A percentile compares a stretch with the other conserved stretches of the same genome.
These are phyloP conservation scores for Anguilla marmorata DNA, from an alignment of 2,797 vertebrate species.

Conservation along the genomic window DNA sequence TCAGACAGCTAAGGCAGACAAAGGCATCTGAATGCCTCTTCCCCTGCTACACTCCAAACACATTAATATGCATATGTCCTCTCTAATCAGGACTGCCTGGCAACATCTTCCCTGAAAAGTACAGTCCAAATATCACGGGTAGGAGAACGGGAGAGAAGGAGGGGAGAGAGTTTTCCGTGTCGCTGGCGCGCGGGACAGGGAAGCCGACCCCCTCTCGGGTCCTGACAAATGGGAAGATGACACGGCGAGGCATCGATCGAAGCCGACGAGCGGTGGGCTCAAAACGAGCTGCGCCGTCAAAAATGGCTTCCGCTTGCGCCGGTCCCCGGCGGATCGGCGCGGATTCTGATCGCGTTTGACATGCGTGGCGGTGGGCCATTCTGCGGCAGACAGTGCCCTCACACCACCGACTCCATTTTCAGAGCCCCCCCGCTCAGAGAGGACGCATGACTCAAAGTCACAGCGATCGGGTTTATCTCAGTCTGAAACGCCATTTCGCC, in stretches of 20 bases:
- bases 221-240: background rate
- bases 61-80: background rate
- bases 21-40: background rate
- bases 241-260: background rate
- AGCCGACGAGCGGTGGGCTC: background rate
- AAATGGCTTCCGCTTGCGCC: background rate
- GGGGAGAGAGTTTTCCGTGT: background rate
- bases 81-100: background rate
- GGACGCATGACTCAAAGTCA: background rate
- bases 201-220: background rate
- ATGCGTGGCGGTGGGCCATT: background rate
- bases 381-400: background rate
- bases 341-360: background rate
- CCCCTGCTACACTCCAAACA: background rate
- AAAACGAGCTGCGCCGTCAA: background rate
- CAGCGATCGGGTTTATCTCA: background rate
- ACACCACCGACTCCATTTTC: background rate
- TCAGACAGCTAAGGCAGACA: background rate
- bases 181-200: background rate
- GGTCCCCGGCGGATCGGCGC: background rate
- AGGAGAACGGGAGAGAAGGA: background rate
- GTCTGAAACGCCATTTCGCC: background rate
- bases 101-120: slow-evolving; percentile 32
- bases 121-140: slow-evolving; percentile 3
- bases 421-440: background rate